Base-by-base conservation (phyloP, 2,113 vertebrate genomes). In the Heterotis niloticus region DNA sequence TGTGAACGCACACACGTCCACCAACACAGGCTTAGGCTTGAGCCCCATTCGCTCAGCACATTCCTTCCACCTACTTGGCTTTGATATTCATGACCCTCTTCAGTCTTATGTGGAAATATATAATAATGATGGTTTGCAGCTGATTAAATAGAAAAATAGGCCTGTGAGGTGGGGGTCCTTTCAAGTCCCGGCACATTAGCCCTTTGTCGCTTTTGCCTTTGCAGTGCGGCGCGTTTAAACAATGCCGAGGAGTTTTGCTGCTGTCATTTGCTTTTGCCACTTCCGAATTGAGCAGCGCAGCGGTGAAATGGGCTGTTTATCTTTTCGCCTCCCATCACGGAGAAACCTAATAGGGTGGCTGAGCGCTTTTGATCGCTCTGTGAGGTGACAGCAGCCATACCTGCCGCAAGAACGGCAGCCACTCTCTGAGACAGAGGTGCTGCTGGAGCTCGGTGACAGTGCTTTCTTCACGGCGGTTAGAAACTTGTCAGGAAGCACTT, bases 141-240 rank as follows among this genome's bases (percentile, higher is more conserved):
- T 89, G 89, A 91, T 92, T 85, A 88, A 91, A 83, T 82, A 87
- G 89, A 90, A 86, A 85, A 88, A 88, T 91, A 91, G 84, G 88
- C 84, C 84, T 89, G 52, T 72, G 79, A 87, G 88, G 52, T 74
- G 16, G n/a, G 11, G 52, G 89, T 2, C 17, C 17, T 65, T 65
- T 89, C 84, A 81, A 84, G 87, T 88, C 87, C 70, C 75, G 87
- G 85, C 84, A 0, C 75, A 85, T 87, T 83, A 81, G 81, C 14
- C 83, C 76, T 75, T 70, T 84, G 85, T 84, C 70, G 26, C 62
- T 84, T 78, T 78, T 24, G 59, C n/a, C 18, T 28, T 14, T 34
- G 12, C 5, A 29, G 67, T 18, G 12, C n/a, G 23, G 10, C 11
- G 59, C 10, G 20, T 65, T 23, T 65, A 23, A 65, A 65, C 64